phyloP scores from a whole-genome alignment of 1,140 invertebrate genomes.

The Drosophila sproati region DNA sequence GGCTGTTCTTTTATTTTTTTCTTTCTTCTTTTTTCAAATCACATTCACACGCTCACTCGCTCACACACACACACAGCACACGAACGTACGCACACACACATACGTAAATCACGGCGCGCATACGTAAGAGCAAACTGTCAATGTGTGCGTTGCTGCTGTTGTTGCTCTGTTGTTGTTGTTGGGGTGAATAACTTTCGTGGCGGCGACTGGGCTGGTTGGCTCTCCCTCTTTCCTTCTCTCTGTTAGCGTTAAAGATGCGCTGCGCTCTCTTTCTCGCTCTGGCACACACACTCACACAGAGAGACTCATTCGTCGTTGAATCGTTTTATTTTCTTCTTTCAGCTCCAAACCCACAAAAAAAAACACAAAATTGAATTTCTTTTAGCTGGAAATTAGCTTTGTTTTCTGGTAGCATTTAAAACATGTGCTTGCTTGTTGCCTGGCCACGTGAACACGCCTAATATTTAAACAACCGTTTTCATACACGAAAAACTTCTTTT shows the following conservation, averaged over 20 bases:
- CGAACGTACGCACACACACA: slow-evolving; percentile 15
- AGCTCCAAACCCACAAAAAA: slow-evolving; percentile 39
- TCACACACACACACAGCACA: slow-evolving; percentile 20
- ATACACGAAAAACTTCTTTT: slow-evolving; percentile 47
- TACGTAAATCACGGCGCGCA: slow-evolving; percentile 62
- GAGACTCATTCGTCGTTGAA: slow-evolving; percentile 25
- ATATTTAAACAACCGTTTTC: slow-evolving; percentile 42
- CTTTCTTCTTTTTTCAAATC: slow-evolving; percentile 62
- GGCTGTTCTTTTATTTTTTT: slow-evolving; percentile 42
- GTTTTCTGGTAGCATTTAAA: slow-evolving; percentile 47
- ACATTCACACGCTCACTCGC: slow-evolving; percentile 40
- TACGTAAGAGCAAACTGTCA: slow-evolving; percentile 60
- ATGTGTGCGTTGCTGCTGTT: slow-evolving; percentile 39
- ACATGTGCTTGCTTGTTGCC: slow-evolving; percentile 43
- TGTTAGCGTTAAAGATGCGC: slow-evolving; percentile 39
- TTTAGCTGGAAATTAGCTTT: slow-evolving; percentile 65
- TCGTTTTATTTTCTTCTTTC: slow-evolving; percentile 61
- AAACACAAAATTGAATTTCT: slow-evolving; percentile 64
- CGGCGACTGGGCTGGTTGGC: slow-evolving; percentile 67
- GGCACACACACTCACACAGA: slow-evolving; percentile 28
- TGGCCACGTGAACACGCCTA: slow-evolving; percentile 51
- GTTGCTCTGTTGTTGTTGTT: slow-evolving; percentile 65
- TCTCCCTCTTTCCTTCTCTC: slow-evolving; percentile 58
- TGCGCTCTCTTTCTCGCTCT: slow-evolving; percentile 37
- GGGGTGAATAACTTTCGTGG: slow-evolving; percentile 80